Conservation (phyloP, 2,888 invertebrate genomes). For the Pyrgus malvae region DNA sequence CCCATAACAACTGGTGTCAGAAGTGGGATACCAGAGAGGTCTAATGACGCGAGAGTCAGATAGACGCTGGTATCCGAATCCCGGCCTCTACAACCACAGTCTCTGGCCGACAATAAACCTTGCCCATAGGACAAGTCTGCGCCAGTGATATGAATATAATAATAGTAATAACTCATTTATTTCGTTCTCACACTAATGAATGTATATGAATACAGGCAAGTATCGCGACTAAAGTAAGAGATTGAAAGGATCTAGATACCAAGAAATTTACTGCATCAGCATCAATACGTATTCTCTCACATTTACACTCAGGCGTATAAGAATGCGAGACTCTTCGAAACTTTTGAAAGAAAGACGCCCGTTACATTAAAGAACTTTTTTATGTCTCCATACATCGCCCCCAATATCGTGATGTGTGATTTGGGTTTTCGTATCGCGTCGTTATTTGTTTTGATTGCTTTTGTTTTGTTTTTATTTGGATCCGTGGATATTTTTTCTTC, state of each 20-base stretch:
- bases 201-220: not conserved
- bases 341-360: slow-evolving; percentile 31
- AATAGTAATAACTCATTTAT: no score
- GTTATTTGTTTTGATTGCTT: slow-evolving; percentile 26
- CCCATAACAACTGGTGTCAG: no score
- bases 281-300: not conserved
- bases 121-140: no score
- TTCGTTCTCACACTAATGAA: no score
- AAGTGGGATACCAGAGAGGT: no score
- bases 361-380: slow-evolving; percentile 34
- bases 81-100: no score
- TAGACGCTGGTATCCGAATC: no score
- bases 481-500: no score
- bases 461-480: not conserved
- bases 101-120: no score
- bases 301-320: not conserved
- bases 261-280: not conserved
- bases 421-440: slow-evolving; percentile 15
- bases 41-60: no score
- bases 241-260: not conserved
- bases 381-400: slow-evolving; percentile 29
- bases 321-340: slow-evolving; percentile 6
- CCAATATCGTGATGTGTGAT: slow-evolving; percentile 31
- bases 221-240: not conserved
- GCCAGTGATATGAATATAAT: no score